Conservation (phyloP, 2,113 vertebrate genomes). For the Sisor rabdophorus region DNA sequence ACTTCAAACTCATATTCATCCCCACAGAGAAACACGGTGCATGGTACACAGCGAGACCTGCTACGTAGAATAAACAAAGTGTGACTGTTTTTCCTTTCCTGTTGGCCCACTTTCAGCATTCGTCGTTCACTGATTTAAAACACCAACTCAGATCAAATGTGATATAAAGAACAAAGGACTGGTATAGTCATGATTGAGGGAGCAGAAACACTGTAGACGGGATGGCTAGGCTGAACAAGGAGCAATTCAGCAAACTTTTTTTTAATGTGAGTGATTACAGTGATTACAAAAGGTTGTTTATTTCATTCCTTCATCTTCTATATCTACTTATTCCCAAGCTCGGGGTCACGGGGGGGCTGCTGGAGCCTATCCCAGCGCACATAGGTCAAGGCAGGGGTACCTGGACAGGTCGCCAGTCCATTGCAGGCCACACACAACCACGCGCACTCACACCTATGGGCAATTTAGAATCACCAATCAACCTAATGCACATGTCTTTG, state of each 20-base stretch:
- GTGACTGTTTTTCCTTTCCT: constrained; percentile 20
- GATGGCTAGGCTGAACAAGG: neutral
- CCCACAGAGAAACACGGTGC: no score
- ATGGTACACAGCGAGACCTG: neutral
- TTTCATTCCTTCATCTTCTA: no score
- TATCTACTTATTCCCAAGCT: no score
- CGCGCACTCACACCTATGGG: no score
- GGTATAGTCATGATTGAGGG: neutral
- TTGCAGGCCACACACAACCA: no score
- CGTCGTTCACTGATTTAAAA: neutral
- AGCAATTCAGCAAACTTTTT: neutral
- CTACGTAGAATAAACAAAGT: constrained; percentile 7
- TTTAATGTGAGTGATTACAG: neutral
- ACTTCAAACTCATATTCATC: no score
- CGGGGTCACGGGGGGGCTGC: no score
- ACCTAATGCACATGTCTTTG: no score
- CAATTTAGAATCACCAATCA: no score
- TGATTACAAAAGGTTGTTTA: neutral
- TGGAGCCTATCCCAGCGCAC: no score
- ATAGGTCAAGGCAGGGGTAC: no score
- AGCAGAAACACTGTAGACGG: neutral
- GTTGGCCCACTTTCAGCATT: constrained; percentile 7
- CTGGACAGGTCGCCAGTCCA: no score
- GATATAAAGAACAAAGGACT: constrained; percentile 4
- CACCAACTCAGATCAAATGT: constrained; percentile 4